Percentiles rank a stretch among this genome's conserved stretches.
These are phyloP conservation scores for Geopemphigus sp. DNA, from an alignment of 1,140 invertebrate genomes.

Conservation along the genomic window DNA sequence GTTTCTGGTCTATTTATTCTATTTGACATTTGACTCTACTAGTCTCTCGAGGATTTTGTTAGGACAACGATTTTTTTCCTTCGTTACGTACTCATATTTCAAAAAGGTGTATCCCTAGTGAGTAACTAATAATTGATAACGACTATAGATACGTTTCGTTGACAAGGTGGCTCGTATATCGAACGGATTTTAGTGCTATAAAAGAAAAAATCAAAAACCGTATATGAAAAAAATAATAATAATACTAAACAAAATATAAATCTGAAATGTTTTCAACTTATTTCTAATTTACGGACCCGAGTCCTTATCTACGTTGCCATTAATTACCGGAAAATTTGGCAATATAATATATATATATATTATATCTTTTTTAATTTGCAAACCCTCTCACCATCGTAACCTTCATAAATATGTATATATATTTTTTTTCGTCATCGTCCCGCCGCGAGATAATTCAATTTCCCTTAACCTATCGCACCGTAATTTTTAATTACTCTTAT, in stretches of 20 bases:
- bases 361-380: no score
- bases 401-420: not conserved
- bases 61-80: no score
- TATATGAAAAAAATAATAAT: no score
- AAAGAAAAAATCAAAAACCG: slow-evolving; percentile 22
- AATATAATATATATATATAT: no score
- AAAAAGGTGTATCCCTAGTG: not conserved
- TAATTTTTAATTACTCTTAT: slow-evolving; percentile 50
- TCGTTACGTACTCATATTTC: no score
- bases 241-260: slow-evolving; percentile 46
- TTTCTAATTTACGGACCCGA: slow-evolving; percentile 46
- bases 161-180: not conserved
- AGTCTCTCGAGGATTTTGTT: no score
- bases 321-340: no score
- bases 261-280: slow-evolving; percentile 35
- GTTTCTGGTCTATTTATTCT: not conserved
- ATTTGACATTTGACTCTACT: no score
- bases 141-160: not conserved
- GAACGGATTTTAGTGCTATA: no score
- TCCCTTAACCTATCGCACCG: slow-evolving; percentile 49
- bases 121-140: slow-evolving; percentile 13
- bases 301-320: no score
- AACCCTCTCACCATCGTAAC: no score
- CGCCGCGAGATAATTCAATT: slow-evolving; percentile 49
- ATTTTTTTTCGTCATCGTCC: slow-evolving; percentile 33